These are phyloP conservation scores for Engystomops pustulosus DNA, from an alignment of 2,113 vertebrate species.

Conservation along the genomic window DNA sequence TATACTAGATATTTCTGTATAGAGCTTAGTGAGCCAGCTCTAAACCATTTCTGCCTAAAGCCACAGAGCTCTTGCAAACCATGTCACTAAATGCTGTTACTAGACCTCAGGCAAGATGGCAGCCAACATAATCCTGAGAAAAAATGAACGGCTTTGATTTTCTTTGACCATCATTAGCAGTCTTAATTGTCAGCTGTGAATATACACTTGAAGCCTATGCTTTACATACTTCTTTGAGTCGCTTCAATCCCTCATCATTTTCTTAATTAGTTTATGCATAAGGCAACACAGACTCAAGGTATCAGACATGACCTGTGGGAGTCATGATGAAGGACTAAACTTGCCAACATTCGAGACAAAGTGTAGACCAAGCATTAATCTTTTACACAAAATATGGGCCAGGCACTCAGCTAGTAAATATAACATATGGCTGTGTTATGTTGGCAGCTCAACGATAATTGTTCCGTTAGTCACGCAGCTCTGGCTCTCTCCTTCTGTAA, in stretches of 20 bases:
- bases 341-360: slow-evolving; percentile 46
- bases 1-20: no score
- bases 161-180: background rate
- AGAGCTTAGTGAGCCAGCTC: no score
- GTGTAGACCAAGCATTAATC: slow-evolving; percentile 54
- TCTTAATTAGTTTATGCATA: slow-evolving; percentile 38
- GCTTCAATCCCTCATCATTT: background rate
- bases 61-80: no score
- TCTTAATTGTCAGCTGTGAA: no score
- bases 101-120: no score
- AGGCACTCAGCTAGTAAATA: slow-evolving; percentile 49
- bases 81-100: no score
- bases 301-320: slow-evolving; percentile 48
- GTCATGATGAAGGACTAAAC: slow-evolving; percentile 29
- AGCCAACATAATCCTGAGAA: no score
- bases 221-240: slow-evolving; percentile 1
- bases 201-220: background rate
- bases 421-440: slow-evolving; percentile 57
- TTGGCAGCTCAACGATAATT: slow-evolving; percentile 55
- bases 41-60: no score
- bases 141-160: no score
- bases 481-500: slow-evolving; percentile 52
- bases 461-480: slow-evolving; percentile 51
- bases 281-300: slow-evolving; percentile 15
- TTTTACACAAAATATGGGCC: slow-evolving; percentile 52